Conservation (phyloP, 2,888 invertebrate genomes). For the Brachypterus glaber region DNA sequence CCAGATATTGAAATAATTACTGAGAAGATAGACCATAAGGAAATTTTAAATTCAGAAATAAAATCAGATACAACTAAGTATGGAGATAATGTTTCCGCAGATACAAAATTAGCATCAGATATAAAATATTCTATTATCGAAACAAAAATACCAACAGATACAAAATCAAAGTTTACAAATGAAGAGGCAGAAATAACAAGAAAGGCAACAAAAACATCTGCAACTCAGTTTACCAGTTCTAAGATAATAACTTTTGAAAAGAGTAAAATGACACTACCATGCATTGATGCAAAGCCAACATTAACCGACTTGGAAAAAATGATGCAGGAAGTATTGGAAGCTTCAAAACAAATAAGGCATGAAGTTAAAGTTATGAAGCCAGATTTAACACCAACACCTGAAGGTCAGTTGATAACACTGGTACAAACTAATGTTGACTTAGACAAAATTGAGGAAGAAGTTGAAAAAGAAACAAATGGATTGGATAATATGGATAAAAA, state of each 20-base stretch:
- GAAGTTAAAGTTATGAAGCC: conserved; percentile 44
- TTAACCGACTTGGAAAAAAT: conserved; percentile 38
- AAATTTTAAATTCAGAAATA: too few species aligned
- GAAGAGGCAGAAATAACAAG: conserved; percentile 4
- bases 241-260: too few species aligned
- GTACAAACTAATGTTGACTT: conserved; percentile 27
- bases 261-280: conserved; percentile 1
- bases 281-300: too few species aligned
- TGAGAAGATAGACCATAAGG: too few species aligned
- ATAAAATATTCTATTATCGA: too few species aligned
- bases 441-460: conserved; percentile 24
- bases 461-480: too few species aligned
- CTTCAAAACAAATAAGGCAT: conserved; percentile 42
- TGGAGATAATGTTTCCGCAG: too few species aligned
- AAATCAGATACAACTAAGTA: too few species aligned
- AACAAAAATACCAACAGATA: conserved; percentile 22
- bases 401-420: conserved; percentile 37
- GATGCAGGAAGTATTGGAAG: conserved; percentile 43
- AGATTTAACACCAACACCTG: conserved; percentile 45
- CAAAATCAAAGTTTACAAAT: background rate
- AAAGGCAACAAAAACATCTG: too few species aligned
- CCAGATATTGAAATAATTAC: too few species aligned
- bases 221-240: background rate
- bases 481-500: too few species aligned
- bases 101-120: too few species aligned